Percentiles rank a stretch among this genome's conserved stretches.
phyloP scores from a whole-genome alignment of 2,113 vertebrate genomes.

The Psilopsiagon aymara region DNA sequence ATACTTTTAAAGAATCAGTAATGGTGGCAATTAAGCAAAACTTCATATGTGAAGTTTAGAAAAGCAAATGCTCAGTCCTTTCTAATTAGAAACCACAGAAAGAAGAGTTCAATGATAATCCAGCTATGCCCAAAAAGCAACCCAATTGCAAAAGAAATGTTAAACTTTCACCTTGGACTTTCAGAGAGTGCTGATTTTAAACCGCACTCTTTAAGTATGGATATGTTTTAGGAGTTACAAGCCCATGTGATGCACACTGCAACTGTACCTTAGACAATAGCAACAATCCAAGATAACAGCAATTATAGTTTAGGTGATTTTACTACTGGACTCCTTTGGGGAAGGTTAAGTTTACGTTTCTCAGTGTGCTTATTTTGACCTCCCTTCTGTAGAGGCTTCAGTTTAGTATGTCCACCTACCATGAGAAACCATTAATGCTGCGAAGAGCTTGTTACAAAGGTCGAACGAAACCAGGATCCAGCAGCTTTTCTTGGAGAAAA shows the following conservation, averaged over 20 bases:
- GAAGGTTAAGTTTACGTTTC: not conserved
- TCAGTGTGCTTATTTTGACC: not conserved
- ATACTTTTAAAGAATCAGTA: not conserved
- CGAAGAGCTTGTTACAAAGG: not conserved
- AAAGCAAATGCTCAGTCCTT: not conserved
- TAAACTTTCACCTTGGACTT: not conserved
- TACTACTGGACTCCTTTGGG: not conserved
- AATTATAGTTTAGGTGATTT: not conserved
- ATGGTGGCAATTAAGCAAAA: not conserved
- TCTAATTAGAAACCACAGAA: not conserved
- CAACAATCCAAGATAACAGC: accelerated
- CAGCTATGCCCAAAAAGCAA: not conserved
- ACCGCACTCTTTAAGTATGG: not conserved
- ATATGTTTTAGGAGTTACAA: not conserved
- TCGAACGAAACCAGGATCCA: not conserved
- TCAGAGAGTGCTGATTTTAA: not conserved
- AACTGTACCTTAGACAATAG: not conserved
- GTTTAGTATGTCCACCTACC: not conserved
- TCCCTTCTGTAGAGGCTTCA: not conserved
- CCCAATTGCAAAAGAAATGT: not conserved
- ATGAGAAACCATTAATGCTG: not conserved
- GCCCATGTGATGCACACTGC: not conserved
- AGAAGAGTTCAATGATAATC: not conserved
- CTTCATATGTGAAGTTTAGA: not conserved
- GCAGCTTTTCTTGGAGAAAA: not conserved